Evolutionary conservation across 2,113 vertebrate species (phyloP).

Genomic region (Tragulus kanchil): DNA sequence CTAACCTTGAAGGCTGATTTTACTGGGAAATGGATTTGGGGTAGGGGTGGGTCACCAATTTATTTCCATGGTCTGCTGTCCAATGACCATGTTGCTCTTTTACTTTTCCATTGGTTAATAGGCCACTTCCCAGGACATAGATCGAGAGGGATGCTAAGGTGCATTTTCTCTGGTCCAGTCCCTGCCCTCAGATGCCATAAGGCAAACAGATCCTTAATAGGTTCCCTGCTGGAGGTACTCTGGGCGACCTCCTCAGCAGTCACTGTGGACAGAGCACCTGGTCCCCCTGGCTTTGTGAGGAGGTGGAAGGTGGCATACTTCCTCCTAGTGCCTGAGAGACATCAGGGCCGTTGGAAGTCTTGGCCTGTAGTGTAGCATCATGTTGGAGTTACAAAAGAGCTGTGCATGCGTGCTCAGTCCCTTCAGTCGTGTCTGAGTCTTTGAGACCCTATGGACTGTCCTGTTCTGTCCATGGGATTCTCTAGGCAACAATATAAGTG

Average conservation of each 20-base stretch:
- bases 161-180: background rate
- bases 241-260: accelerated
- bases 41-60: background rate
- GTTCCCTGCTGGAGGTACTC: background rate
- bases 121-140: background rate
- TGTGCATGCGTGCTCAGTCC: background rate
- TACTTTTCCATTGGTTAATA: background rate
- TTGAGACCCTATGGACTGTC: too few relatives aligned
- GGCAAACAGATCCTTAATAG: background rate
- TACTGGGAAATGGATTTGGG: background rate
- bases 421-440: too few relatives aligned
- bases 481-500: too few relatives aligned
- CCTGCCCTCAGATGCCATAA: background rate
- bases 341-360: background rate
- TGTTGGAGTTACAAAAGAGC: background rate
- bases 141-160: background rate
- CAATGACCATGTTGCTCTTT: background rate
- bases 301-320: background rate
- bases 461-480: too few relatives aligned
- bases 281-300: background rate
- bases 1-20: background rate
- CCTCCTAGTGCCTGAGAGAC: background rate
- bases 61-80: accelerated
- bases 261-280: background rate
- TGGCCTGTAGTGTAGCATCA: background rate